Conservation (phyloP, 2,888 invertebrate species). For the Machimus atricapillus region DNA sequence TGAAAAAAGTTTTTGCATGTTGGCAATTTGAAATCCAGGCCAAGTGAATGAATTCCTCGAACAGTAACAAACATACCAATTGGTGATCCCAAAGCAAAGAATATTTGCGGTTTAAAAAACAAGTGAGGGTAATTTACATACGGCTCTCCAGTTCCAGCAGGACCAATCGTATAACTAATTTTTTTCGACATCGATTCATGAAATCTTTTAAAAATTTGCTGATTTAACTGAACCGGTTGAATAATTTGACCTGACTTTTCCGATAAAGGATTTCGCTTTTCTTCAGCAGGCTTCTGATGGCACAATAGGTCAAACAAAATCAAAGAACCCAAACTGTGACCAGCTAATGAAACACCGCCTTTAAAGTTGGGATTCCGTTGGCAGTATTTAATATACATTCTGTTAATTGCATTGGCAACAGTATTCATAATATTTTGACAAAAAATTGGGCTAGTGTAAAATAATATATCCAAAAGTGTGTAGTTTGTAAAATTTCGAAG, state of each 20-base stretch:
- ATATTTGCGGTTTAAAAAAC: conserved; percentile 78
- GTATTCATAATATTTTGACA: conserved; percentile 90
- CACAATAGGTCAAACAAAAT: conserved; percentile 93
- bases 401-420: conserved; percentile 87
- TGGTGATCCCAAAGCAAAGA: conserved; percentile 94
- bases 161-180: conserved; percentile 73
- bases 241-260: conserved; percentile 58
- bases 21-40: conserved; percentile 83
- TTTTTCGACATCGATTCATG: conserved; percentile 55
- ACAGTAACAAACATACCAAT: conserved; percentile 95
- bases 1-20: conserved; percentile 93
- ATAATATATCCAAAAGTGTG: conserved; percentile 89
- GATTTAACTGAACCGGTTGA: conserved; percentile 32
- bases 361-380: conserved; percentile 80
- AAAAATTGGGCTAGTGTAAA: conserved; percentile 92
- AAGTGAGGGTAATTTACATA: conserved; percentile 81
- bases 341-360: conserved; percentile 87
- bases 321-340: conserved; percentile 92
- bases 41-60: conserved; percentile 85
- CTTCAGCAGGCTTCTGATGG: conserved; percentile 72
- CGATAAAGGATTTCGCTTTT: conserved; percentile 53
- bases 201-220: conserved; percentile 46
- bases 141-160: conserved; percentile 79
- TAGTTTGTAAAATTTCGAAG: conserved; percentile 92
- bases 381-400: conserved; percentile 78